A percentile compares a stretch with the other conserved stretches of the same genome.
Evolutionary conservation across 2,888 invertebrate genomes (phyloP).

Genomic region (Mechanitis messenoides): DNA sequence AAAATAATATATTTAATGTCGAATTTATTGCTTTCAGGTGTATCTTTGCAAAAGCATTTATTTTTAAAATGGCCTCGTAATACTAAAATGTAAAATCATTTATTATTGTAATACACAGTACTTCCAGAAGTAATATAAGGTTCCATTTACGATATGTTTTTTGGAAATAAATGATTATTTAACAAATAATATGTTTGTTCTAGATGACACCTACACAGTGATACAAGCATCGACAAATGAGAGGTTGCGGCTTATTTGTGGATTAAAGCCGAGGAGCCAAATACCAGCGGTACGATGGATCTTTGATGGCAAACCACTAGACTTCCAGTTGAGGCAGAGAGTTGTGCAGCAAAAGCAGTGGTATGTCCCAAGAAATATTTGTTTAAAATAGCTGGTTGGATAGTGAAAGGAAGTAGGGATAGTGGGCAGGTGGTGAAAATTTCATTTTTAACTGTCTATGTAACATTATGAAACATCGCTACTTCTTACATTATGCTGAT

Average conservation of each 20-base stretch:
- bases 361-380: conserved; percentile 34
- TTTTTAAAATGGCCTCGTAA: conserved; percentile 8
- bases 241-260: conserved; percentile 59
- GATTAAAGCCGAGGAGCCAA: conserved; percentile 42
- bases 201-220: conserved; percentile 54
- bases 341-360: conserved; percentile 51
- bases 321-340: conserved; percentile 38
- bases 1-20: conserved; percentile 26
- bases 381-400: too few relatives aligned
- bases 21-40: conserved; percentile 32
- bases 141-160: background rate
- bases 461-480: too few relatives aligned
- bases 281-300: conserved; percentile 55
- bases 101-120: background rate
- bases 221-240: conserved; percentile 56
- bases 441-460: too few relatives aligned
- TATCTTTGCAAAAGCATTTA: conserved; percentile 18
- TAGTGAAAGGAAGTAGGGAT: too few relatives aligned
- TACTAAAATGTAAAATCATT: background rate
- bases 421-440: too few relatives aligned
- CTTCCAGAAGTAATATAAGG: background rate
- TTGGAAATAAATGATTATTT: background rate
- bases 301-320: conserved; percentile 56
- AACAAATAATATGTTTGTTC: conserved; percentile 29
- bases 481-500: too few relatives aligned